Conservation (phyloP, 2,888 invertebrate genomes). For the Phrixothrix hirtus region DNA sequence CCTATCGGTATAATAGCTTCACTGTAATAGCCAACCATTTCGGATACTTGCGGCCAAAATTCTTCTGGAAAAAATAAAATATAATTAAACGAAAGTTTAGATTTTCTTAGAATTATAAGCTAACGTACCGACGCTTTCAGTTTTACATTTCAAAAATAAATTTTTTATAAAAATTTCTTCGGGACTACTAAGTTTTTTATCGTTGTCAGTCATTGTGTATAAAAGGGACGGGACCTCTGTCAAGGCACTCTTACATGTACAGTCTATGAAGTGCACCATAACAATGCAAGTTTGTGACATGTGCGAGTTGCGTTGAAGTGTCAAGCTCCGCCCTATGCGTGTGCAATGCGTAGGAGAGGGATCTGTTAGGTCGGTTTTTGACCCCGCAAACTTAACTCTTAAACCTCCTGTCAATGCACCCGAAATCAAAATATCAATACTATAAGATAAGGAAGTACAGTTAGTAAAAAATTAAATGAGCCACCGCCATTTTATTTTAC, state of each 20-base stretch:
- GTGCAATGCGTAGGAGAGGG: slow-evolving; percentile 48
- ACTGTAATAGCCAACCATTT: slow-evolving; percentile 61
- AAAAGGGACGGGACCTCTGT: slow-evolving; percentile 9
- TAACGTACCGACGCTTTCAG: slow-evolving; percentile 43
- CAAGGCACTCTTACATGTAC: slow-evolving; percentile 35
- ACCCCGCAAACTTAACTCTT: slow-evolving; percentile 41
- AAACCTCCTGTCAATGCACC: slow-evolving; percentile 18
- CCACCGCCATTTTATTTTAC: no score
- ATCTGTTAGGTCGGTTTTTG: slow-evolving; percentile 51
- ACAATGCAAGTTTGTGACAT: slow-evolving; percentile 46
- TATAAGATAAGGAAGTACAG: background rate
- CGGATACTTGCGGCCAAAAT: slow-evolving; percentile 50
- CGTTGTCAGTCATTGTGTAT: slow-evolving; percentile 14
- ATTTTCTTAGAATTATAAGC: no score
- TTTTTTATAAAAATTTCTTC: slow-evolving; percentile 48
- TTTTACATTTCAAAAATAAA: slow-evolving; percentile 46
- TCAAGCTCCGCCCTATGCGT: slow-evolving; percentile 51
- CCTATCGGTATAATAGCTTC: slow-evolving; percentile 54
- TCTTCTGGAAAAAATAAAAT: slow-evolving; percentile 56
- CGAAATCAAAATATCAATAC: slow-evolving; percentile 11
- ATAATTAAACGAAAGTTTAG: no score
- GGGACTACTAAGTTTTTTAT: slow-evolving; percentile 40
- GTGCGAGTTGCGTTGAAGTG: slow-evolving; percentile 46
- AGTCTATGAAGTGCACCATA: slow-evolving; percentile 40
- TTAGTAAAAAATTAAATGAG: no score